Evolutionary conservation across 1,140 invertebrate genomes (phyloP).

Genomic region (Carcinoscorpius rotundicauda): DNA sequence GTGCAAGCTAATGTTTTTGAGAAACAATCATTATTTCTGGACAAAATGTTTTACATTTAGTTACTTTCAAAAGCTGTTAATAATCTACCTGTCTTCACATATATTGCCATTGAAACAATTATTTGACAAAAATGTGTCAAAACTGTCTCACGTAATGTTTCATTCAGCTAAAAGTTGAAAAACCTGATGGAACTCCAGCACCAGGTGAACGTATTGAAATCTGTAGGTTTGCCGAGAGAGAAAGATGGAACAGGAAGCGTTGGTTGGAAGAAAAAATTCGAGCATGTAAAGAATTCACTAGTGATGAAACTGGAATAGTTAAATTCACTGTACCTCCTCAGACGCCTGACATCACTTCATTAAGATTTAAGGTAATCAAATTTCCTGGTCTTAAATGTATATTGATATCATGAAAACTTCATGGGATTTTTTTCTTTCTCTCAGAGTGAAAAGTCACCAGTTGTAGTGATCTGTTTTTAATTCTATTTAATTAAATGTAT

Average conservation of each 20-base stretch:
- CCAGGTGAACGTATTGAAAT: constrained; percentile 28
- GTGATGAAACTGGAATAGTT: constrained; percentile 27
- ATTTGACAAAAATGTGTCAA: too few relatives aligned
- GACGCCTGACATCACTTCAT: constrained; percentile 9
- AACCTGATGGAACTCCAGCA: constrained; percentile 30
- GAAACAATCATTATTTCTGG: too few relatives aligned
- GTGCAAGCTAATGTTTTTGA: too few relatives aligned
- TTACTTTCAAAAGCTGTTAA: too few relatives aligned
- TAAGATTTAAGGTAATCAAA: constrained; percentile 20
- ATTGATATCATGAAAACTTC: not conserved
- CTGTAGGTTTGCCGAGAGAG: constrained; percentile 8
- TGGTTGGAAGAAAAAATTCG: constrained; percentile 12
- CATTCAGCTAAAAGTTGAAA: constrained; percentile 27
- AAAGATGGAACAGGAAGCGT: constrained; percentile 15
- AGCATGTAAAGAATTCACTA: constrained; percentile 26
- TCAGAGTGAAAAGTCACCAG: constrained; percentile 1
- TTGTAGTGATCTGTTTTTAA: too few relatives aligned
- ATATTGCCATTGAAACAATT: too few relatives aligned
- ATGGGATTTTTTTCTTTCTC: not conserved
- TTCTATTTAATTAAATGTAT: too few relatives aligned
- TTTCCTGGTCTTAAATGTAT: not conserved
- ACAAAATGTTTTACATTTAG: too few relatives aligned
- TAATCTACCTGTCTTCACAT: too few relatives aligned
- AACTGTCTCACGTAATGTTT: constrained; percentile 18
- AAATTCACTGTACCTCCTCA: constrained; percentile 19